These are phyloP conservation scores for Poeciliopsis paucimaculata DNA, from an alignment of 2,797 vertebrate genomes.

Conservation along the genomic window DNA sequence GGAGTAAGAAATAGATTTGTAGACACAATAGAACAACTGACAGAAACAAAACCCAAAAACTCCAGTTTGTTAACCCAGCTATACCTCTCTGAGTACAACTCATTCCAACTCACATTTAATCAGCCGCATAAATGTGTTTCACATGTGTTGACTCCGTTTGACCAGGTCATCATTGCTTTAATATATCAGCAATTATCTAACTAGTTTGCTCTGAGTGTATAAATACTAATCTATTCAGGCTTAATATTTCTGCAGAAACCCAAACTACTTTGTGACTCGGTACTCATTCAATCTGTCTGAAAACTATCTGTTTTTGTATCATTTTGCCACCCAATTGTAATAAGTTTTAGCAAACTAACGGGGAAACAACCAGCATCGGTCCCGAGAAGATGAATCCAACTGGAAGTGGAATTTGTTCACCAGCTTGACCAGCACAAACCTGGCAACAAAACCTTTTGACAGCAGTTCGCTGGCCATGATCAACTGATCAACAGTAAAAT, in stretches of 20 bases:
- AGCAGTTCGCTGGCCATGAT: not conserved
- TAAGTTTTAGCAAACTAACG: not conserved
- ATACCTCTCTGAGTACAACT: not conserved
- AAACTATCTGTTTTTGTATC: not conserved
- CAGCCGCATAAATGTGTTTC: not conserved
- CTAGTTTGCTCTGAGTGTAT: no score
- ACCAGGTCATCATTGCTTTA: not conserved
- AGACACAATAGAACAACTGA: constrained; percentile 30
- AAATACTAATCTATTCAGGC: not conserved
- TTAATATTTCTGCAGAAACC: constrained; percentile 6
- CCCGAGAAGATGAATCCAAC: not conserved
- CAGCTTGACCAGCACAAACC: not conserved
- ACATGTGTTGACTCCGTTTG: not conserved
- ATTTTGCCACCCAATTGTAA: not conserved
- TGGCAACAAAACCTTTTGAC: not conserved
- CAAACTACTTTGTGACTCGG: not conserved
- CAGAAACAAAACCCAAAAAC: constrained; percentile 3
- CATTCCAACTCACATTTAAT: not conserved
- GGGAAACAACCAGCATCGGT: constrained; percentile 2
- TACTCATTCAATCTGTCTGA: not conserved
- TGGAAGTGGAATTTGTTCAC: constrained; percentile 5
- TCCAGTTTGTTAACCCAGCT: not conserved
- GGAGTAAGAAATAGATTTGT: constrained; percentile 52
- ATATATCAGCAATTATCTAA: not conserved
- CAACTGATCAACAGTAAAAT: not conserved